These are phyloP conservation scores for Agonopterix subpropinquella DNA, from an alignment of 2,888 invertebrate genomes.

Conservation along the genomic window DNA sequence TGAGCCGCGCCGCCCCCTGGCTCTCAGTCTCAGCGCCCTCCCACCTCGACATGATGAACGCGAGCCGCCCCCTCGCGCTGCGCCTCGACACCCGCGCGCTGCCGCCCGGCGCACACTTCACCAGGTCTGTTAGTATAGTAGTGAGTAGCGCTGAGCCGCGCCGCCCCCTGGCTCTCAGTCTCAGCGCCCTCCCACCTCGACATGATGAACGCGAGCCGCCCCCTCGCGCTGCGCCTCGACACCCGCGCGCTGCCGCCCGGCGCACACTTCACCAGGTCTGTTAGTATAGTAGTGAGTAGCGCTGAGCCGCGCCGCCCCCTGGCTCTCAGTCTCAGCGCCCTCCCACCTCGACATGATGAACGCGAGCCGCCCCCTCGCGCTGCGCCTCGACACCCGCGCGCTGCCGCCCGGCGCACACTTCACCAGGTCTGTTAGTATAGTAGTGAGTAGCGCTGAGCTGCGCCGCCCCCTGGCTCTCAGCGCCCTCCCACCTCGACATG, in stretches of 20 bases:
- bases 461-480: constrained; percentile 85
- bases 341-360: constrained; percentile 90
- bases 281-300: no score
- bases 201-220: constrained; percentile 85
- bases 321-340: constrained; percentile 90
- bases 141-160: constrained; percentile 83
- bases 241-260: constrained; percentile 83
- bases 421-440: no score
- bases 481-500: constrained; percentile 88
- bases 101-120: constrained; percentile 85
- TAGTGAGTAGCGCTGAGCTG: constrained; percentile 85
- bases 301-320: constrained; percentile 82
- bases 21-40: constrained; percentile 86
- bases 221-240: constrained; percentile 85
- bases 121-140: no score
- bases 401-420: constrained; percentile 87
- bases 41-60: constrained; percentile 90
- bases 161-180: constrained; percentile 86
- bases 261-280: constrained; percentile 85
- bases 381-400: constrained; percentile 84
- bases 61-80: constrained; percentile 82
- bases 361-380: constrained; percentile 81
- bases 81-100: constrained; percentile 85
- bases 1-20: constrained; percentile 86
- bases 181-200: constrained; percentile 89